Percentiles rank a stretch among this genome's conserved stretches.
Evolutionary conservation across 2,888 invertebrate species (phyloP).

Genomic region (Scrobipalpa atriplicella): DNA sequence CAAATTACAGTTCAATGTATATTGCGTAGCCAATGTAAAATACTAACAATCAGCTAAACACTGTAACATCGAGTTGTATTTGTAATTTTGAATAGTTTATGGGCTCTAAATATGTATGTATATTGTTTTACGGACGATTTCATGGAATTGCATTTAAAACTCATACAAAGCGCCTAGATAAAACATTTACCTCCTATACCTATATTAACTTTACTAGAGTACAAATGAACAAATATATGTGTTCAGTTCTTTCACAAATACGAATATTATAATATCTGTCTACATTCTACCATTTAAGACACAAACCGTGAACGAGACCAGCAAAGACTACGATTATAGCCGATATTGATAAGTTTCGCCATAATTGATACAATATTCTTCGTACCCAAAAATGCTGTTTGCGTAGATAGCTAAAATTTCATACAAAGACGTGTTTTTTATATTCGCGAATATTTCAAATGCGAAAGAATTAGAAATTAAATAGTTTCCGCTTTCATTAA

Average conservation of each 20-base stretch:
- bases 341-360: background rate
- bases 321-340: constrained; percentile 8
- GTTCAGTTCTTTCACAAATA: background rate
- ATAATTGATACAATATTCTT: background rate
- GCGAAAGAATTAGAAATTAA: no score
- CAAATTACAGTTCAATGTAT: background rate
- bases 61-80: background rate
- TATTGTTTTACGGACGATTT: background rate
- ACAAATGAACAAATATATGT: constrained; percentile 1
- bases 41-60: background rate
- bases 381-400: no score
- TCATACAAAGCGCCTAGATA: background rate
- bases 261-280: background rate
- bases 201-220: background rate
- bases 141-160: background rate
- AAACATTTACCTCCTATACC: background rate
- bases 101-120: background rate
- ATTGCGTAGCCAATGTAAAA: background rate
- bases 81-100: background rate
- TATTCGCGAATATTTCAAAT: no score
- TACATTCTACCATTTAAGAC: constrained; percentile 4
- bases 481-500: no score
- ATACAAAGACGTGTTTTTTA: no score
- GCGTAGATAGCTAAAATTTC: no score
- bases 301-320: constrained; percentile 7